Percentiles rank a stretch among this genome's conserved stretches.
These are phyloP conservation scores for Platysternon megacephalum DNA, from an alignment of 2,113 vertebrate genomes.

Conservation along the genomic window DNA sequence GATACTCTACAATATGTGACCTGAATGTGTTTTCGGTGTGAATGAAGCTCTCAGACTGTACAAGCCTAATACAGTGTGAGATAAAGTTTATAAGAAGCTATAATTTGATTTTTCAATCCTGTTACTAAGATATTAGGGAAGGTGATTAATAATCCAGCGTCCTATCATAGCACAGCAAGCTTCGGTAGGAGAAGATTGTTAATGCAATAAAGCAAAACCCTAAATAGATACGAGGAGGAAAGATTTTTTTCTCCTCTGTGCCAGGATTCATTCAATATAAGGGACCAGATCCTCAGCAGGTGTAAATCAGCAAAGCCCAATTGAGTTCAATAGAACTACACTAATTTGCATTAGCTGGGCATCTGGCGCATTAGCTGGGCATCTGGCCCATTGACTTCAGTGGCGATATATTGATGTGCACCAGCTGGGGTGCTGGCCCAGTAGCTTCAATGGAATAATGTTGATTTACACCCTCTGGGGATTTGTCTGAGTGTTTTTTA, in stretches of 20 bases:
- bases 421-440: not conserved
- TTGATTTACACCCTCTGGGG: not conserved
- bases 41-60: not conserved
- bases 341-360: not conserved
- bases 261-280: not conserved
- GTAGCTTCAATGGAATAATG: not conserved
- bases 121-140: slow-evolving; percentile 61
- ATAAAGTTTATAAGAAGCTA: slow-evolving; percentile 25
- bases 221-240: slow-evolving; percentile 46
- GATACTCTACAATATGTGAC: fast-evolving
- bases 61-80: slow-evolving; percentile 19
- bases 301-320: not conserved
- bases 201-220: slow-evolving; percentile 58
- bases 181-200: slow-evolving; percentile 38
- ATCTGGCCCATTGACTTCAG: not conserved
- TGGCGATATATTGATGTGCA: not conserved
- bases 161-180: not conserved
- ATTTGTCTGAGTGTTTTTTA: not conserved
- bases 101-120: slow-evolving; percentile 59
- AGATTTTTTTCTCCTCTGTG: not conserved
- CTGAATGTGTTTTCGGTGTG: not conserved
- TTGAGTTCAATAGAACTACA: not conserved
- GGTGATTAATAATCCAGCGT: slow-evolving; percentile 55
- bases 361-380: not conserved
- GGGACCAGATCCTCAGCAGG: not conserved